These are phyloP conservation scores for Suricata suricatta DNA, from an alignment of 2,113 vertebrate species.

Conservation along the genomic window DNA sequence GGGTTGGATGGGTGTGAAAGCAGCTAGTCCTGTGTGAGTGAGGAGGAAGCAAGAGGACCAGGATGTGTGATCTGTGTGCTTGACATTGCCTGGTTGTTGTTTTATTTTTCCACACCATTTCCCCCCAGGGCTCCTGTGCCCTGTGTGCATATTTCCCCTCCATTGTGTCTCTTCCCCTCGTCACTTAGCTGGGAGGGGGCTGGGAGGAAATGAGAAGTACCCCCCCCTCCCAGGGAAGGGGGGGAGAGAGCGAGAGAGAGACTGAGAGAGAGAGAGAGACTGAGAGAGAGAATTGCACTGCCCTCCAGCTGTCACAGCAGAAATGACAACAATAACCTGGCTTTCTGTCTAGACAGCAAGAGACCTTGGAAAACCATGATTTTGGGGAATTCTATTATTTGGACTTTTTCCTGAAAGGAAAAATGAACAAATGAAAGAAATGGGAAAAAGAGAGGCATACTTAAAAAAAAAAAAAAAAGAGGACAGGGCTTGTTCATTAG, in stretches of 20 bases:
- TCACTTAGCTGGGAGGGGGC: too few relatives aligned
- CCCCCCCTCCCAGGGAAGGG: not conserved
- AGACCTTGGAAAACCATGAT: not conserved
- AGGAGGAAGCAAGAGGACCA: not conserved
- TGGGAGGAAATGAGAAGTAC: not conserved
- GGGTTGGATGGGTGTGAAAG: not conserved
- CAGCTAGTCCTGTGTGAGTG: not conserved
- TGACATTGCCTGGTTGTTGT: not conserved
- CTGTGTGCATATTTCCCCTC: not conserved
- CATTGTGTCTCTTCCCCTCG: not conserved
- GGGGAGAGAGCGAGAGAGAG: not conserved
- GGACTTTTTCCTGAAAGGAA: not conserved
- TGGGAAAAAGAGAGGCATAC: not conserved
- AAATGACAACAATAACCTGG: not conserved
- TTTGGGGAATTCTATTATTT: not conserved
- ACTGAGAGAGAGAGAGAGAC: not conserved
- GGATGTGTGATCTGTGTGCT: not conserved
- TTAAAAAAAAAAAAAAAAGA: not conserved
- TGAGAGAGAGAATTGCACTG: slow-evolving; percentile 12
- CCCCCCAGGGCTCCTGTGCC: not conserved
- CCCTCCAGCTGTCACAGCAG: slow-evolving; percentile 61
- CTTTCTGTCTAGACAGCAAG: too few relatives aligned
- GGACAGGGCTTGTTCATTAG: not conserved
- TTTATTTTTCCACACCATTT: not conserved
- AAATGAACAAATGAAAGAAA: not conserved